Percentiles rank a stretch among this genome's conserved stretches.
phyloP scores from a whole-genome alignment of 1,140 invertebrate species.

The Calosoma granatense region DNA sequence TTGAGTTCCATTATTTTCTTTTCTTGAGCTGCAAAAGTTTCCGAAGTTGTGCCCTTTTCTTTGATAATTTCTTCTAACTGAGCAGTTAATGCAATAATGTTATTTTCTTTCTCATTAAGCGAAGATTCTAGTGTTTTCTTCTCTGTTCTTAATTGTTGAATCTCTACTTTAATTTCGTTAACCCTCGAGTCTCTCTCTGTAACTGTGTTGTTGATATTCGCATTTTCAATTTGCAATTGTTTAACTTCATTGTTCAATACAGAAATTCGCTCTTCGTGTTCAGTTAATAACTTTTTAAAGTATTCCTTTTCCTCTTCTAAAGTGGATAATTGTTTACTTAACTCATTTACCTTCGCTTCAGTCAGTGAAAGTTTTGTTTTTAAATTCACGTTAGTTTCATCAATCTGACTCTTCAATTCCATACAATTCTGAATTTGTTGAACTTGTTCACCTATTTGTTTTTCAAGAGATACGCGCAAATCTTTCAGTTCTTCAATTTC shows the following conservation, averaged over 20 bases:
- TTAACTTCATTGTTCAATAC: background rate
- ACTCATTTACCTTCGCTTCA: background rate
- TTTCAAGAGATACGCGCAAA: background rate
- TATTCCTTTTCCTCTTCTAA: background rate
- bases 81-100: constrained; percentile 19
- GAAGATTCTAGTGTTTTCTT: constrained; percentile 27
- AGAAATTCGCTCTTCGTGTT: background rate
- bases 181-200: background rate
- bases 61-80: background rate
- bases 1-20: background rate
- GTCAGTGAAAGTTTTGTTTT: background rate
- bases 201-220: background rate
- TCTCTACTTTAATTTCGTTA: constrained; percentile 20
- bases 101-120: constrained; percentile 36
- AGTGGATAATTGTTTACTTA: background rate
- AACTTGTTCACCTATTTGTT: background rate
- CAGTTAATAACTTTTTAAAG: background rate
- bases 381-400: background rate
- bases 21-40: background rate
- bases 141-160: constrained; percentile 27
- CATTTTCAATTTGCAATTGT: background rate
- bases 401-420: background rate
- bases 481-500: background rate
- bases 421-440: background rate
- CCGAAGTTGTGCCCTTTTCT: background rate